phyloP scores from a whole-genome alignment of 2,113 vertebrate genomes.

The Propithecus coquereli region DNA sequence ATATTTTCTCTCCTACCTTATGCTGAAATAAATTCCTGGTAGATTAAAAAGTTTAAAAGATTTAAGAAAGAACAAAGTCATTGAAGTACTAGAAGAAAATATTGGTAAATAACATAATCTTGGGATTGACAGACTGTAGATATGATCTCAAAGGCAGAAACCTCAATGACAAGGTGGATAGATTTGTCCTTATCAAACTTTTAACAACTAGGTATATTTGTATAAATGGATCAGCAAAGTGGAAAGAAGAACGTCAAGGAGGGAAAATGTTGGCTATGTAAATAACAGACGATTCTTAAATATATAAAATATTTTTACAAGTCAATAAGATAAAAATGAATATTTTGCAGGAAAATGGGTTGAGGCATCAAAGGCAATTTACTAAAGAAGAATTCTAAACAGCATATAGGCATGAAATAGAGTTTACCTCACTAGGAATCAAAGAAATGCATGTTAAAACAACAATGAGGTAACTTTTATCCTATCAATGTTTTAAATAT shows the following conservation, averaged over 20 bases:
- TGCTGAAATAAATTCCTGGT: background rate
- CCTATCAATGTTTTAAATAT: background rate
- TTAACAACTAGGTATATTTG: background rate
- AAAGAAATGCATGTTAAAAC: background rate
- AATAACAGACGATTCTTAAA: background rate
- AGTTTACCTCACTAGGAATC: background rate
- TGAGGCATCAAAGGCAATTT: background rate
- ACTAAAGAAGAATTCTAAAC: background rate
- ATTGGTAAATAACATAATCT: background rate
- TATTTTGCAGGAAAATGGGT: background rate
- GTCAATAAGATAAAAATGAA: background rate
- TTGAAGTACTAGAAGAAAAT: background rate
- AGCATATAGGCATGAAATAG: background rate
- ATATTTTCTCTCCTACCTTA: background rate
- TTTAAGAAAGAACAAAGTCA: constrained; percentile 15
- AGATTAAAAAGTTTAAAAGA: background rate
- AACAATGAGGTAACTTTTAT: background rate
- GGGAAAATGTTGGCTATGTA: background rate
- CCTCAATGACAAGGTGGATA: background rate
- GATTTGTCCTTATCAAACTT: background rate
- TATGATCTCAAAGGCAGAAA: background rate
- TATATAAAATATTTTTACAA: background rate
- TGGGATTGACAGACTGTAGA: background rate
- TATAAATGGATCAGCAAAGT: background rate
- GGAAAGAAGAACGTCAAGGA: background rate